Base-by-base conservation (phyloP, 2,888 invertebrate genomes). In the Mythimna vitellina region DNA sequence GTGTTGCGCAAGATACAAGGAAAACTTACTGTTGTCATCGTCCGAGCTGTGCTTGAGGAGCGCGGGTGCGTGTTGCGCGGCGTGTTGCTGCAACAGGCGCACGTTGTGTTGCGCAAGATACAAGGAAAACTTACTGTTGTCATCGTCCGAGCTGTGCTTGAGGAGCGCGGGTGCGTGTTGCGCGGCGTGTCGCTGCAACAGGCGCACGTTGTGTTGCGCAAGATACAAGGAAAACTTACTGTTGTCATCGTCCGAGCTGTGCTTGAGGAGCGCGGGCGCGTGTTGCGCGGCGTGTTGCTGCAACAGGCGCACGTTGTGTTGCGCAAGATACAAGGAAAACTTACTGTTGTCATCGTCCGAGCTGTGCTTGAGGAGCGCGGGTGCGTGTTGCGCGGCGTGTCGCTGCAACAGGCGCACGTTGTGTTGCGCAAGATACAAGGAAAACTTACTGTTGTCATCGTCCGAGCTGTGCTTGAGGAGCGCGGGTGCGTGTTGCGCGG, bases 271-370 rank as follows among this genome's bases (percentile, higher is more conserved):
- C 22, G 71, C 71, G 20, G 65, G 64, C 75, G 64, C 73, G 71
- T 86, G 87, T 2, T 73, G 69, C n/a, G 73, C 64, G 20, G 88
- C 85, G 81, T 92, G 90, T 35, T 89, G 87, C 76, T 85, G 87
- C 81, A 57, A 57, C 29, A 57, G 56, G 8, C 29, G 29, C 25
- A 29, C 14, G 20, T 20, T 5, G 20, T 10, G 9, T 32, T 10
- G 10, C 9, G 20, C 32, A 32, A 32, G 20, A 5, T 57, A 57
- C 32, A 32, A 53, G 12, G n/a, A 22, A n/a, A 35, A 63, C 73
- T 14, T 68, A 76, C 78, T 71, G 25, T 82, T 81, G n/a, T 84
- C 83, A 14, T 74, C 73, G 0, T 74, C 73, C 0, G 46, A 53
- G 3, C 29, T 54, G 3, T 65, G 49, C 46, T 8, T 1, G 14